Evolutionary conservation across 2,797 vertebrate species (phyloP), one percentile per base, ranked within the genome.

Genomic region (Helarctos malayanus): DNA sequence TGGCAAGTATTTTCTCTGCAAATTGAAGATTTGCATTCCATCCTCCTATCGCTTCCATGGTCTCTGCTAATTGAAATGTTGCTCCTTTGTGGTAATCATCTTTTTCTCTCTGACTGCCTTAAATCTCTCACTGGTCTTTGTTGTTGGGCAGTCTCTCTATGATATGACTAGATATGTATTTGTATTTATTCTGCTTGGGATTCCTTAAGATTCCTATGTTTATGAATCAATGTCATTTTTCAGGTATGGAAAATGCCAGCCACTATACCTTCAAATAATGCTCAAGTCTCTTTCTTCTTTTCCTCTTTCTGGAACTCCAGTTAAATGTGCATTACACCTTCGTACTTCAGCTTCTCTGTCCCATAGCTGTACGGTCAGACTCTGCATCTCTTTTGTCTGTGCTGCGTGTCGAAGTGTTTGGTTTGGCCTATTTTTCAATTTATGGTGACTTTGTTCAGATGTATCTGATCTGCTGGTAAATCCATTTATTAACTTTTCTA

Each of bases 401-500:
- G 78, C 7, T 85, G 4, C 5, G 29, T 76, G 80, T 93, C 63
- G 65, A 89, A 91, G 4, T n/a, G 27, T 93, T 93, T 81, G 12
- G 41, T 95, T 96, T 91, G 45, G 41, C 12, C 18, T 45, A 0
- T 35, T 92, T 95, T 82, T 54, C 85, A 38, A 16, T 83, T 84
- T 96, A 21, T 0, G 41, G 16, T 71, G 68, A 79, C 18, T 92
- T 95, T 92, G 47, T 59, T 89, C 59, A 86, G 16, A 14, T 49
- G 4, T 81, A 76, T 89, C 47, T 52, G 68, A 82, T 87, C 19
- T 91, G 29, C 73, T 47, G 47, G 68, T 75, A 75, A 84, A 56
- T 47, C 27, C 57, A 81, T 56, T 91, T 83, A 69, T 35, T 83
- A 61, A 56, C 35, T 71, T 91, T 78, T 94, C 38, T 92, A 25